Evolutionary conservation across 2,113 vertebrate genomes (phyloP).

Genomic region (zebrafish (Danio rerio)): GRCz12tu NC_133178.1:62038001-62038500

Average conservation of each 20-base stretch:
- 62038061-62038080: not conserved
- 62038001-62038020: too few relatives aligned
- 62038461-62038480: slow-evolving; percentile 71
- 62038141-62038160: slow-evolving; percentile 80
- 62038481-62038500: slow-evolving; percentile 71
- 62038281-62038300: slow-evolving; percentile 74
- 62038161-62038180: slow-evolving; percentile 69
- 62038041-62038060: not conserved
- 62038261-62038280: slow-evolving; percentile 73
- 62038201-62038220: slow-evolving; percentile 83
- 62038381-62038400: slow-evolving; percentile 53
- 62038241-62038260: slow-evolving; percentile 79
- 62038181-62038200: slow-evolving; percentile 79
- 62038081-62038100: not conserved
- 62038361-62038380: slow-evolving; percentile 43
- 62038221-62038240: slow-evolving; percentile 75
- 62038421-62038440: slow-evolving; percentile 76
- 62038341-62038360: slow-evolving; percentile 63
- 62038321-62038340: slow-evolving; percentile 76
- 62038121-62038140: slow-evolving; percentile 71
- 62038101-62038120: slow-evolving; percentile 42
- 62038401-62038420: slow-evolving; percentile 54
- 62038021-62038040: not conserved
- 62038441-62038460: slow-evolving; percentile 74
- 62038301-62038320: slow-evolving; percentile 73